Evolutionary conservation across 2,888 invertebrate genomes (phyloP), one percentile per base, ranked within the genome.

Genomic region (Dicycla oo): DNA sequence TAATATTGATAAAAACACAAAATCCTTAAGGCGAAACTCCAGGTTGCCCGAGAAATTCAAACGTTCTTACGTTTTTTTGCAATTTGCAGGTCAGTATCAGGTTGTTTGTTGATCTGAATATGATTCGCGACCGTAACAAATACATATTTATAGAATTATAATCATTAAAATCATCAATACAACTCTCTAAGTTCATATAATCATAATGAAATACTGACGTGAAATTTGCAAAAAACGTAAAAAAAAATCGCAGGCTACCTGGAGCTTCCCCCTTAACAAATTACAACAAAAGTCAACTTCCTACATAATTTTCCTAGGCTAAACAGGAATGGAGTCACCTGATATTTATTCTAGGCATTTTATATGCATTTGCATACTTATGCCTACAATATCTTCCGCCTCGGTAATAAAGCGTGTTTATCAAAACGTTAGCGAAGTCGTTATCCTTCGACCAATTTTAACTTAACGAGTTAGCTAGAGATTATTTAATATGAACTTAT

Each of bases 301-400:
- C 30, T 49, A 53, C 10, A 43, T 66, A 30, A 75, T 73, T 63
- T 66, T 63, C 58, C 58, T 61, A 71, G 40, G 11, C 67, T 30
- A 13, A 38, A n/a, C 47, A 65, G 53, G 47, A 57, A 62, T 45
- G 26, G 43, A 60, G 34, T 75, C 54, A 69, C 38, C 57, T 53
- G 56, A 66, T 81, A 70, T 76, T 69, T 75, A 78, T 77, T 70
- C 58, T 75, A 80, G 54, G 38, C 56, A 69, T 75, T 77, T 66
- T 69, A 75, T 73, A 61, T 65, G 62, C 49, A 80, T 82, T 82
- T 74, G 62, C 76, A 80, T 82, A 69, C 75, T 81, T 75, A 74
- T 64, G 65, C 68, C n/a, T 61, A 63, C 62, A 58, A 74, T 77
- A 63, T 67, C 78, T 86, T 86, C 85, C 86, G 86, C 23, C 72